A percentile compares a stretch with the other conserved stretches of the same genome.
Conservation (phyloP, 2,113 vertebrate genomes). For the Phylloscopus trochilus region DNA sequence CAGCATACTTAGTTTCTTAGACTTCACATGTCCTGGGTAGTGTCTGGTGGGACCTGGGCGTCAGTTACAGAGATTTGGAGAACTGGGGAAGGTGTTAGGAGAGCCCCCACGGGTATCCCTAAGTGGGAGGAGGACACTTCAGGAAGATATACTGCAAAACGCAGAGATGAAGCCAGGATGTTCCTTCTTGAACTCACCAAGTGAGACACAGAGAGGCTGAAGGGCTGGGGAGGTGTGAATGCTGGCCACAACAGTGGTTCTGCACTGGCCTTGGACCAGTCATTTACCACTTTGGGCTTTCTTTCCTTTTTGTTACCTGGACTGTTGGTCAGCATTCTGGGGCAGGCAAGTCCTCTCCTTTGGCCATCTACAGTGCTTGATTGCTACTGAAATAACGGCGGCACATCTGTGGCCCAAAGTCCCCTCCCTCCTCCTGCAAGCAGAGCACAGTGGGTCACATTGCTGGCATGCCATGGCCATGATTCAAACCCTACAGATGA, state of each 20-base stretch:
- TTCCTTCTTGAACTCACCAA: background rate
- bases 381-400: background rate
- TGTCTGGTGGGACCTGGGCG: background rate
- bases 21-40: background rate
- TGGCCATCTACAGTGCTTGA: background rate
- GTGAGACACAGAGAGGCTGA: rapidly evolving
- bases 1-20: background rate
- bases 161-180: background rate
- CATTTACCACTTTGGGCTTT: background rate
- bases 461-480: slow-evolving; percentile 42
- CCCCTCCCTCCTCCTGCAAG: background rate
- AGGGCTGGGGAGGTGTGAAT: rapidly evolving
- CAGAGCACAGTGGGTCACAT: background rate
- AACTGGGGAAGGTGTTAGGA: background rate
- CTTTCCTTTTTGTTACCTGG: background rate
- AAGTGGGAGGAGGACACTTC: background rate
- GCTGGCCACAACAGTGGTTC: background rate
- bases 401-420: background rate
- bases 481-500: slow-evolving; percentile 21
- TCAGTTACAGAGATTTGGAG: background rate
- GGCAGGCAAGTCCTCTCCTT: background rate
- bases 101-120: background rate
- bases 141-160: background rate
- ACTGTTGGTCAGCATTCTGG: background rate
- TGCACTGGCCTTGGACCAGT: background rate